These are phyloP conservation scores for Percopsis transmontana DNA, from an alignment of 2,113 vertebrate species.

Conservation along the genomic window DNA sequence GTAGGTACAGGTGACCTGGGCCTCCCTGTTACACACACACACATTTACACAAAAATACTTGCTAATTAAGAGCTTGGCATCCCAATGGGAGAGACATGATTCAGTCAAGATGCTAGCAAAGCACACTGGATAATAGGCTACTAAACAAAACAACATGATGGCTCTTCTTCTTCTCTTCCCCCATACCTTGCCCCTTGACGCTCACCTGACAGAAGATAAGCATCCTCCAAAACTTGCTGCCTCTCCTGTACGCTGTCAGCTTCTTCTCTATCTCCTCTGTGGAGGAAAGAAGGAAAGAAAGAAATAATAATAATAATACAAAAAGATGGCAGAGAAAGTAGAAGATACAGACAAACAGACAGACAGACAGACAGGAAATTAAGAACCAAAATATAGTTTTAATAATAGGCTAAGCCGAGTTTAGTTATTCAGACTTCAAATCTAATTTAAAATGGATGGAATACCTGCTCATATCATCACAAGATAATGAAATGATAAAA, in stretches of 20 bases:
- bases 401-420: too few relatives aligned
- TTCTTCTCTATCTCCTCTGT: slow-evolving; percentile 98
- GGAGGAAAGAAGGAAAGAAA: slow-evolving; percentile 24
- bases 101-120: not conserved
- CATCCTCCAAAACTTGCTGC: slow-evolving; percentile 97
- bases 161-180: not conserved
- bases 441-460: too few relatives aligned
- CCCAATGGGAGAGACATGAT: not conserved
- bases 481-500: too few relatives aligned
- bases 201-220: slow-evolving; percentile 97
- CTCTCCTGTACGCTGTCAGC: slow-evolving; percentile 90
- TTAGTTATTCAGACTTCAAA: too few relatives aligned
- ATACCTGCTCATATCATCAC: too few relatives aligned
- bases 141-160: not conserved
- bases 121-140: not conserved
- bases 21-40: slow-evolving; percentile 82
- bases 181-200: not conserved
- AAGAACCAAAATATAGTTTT: slow-evolving; percentile 3
- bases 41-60: not conserved
- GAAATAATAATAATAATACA: slow-evolving; percentile 15
- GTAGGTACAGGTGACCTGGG: slow-evolving; percentile 92
- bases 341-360: not conserved
- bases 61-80: slow-evolving; percentile 7
- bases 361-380: slow-evolving; percentile 4
- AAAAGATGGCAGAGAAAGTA: not conserved